A percentile compares a stretch with the other conserved stretches of the same genome.
Evolutionary conservation across 2,113 vertebrate species (phyloP).

Genomic region (Mastomys natalensis): DNA sequence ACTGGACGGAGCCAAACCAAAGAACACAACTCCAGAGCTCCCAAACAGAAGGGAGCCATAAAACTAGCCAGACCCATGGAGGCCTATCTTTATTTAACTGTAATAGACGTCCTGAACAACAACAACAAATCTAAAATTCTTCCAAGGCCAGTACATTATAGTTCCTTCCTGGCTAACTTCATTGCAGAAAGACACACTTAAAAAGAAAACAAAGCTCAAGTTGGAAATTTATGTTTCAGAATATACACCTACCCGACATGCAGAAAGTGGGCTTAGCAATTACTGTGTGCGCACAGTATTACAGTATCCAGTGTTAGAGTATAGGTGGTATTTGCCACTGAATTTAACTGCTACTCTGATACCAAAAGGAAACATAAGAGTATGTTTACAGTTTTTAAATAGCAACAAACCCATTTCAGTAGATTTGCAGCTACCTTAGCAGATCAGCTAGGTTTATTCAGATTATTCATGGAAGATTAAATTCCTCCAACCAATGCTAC

Average conservation of each 20-base stretch:
- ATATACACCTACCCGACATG: background rate
- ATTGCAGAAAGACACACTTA: background rate
- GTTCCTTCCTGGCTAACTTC: background rate
- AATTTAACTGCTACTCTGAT: slow-evolving; percentile 20
- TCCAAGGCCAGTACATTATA: background rate
- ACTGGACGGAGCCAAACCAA: background rate
- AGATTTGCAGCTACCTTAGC: background rate
- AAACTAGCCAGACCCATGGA: background rate
- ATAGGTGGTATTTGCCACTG: background rate
- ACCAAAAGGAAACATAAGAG: background rate
- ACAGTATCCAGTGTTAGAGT: background rate
- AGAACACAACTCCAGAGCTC: background rate
- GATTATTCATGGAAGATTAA: background rate
- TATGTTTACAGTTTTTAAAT: slow-evolving; percentile 29
- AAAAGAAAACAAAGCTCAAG: background rate
- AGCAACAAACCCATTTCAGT: slow-evolving; percentile 24
- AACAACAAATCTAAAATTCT: background rate
- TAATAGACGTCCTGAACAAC: background rate
- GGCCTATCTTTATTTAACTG: background rate
- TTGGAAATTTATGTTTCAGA: slow-evolving; percentile 8
- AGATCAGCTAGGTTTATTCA: background rate
- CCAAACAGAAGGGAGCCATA: slow-evolving; percentile 21
- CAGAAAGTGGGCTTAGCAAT: background rate
- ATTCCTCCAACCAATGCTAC: background rate
- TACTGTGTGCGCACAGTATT: no score